phyloP scores from a whole-genome alignment of 1,140 invertebrate genomes.

The Drosophila rufa region DNA sequence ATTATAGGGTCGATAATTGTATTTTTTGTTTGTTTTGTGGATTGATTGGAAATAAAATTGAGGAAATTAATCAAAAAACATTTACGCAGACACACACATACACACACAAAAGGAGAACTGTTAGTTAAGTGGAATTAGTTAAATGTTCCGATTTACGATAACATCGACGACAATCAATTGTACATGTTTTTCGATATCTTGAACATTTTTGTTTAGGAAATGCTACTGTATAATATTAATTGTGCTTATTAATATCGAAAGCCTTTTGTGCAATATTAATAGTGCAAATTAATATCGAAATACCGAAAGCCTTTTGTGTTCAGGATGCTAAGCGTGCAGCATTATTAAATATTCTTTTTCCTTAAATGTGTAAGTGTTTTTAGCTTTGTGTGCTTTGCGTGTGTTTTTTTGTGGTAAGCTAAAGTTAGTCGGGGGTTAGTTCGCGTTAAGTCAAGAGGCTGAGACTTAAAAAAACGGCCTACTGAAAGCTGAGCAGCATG shows the following conservation, averaged over 20 bases:
- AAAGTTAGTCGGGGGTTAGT: conserved; percentile 13
- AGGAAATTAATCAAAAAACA: conserved; percentile 4
- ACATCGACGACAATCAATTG: conserved; percentile 11
- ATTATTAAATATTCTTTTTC: not conserved
- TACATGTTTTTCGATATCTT: not conserved
- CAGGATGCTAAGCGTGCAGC: conserved; percentile 30
- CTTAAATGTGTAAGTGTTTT: conserved; percentile 1
- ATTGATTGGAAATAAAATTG: conserved; percentile 7
- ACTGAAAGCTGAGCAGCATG: conserved; percentile 51
- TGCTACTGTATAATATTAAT: conserved; percentile 19
- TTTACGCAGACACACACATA: conserved; percentile 39
- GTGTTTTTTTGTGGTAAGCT: conserved; percentile 14
- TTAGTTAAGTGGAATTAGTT: conserved; percentile 20
- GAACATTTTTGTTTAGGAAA: conserved; percentile 1
- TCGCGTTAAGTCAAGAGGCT: not conserved
- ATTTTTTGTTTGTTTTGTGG: not conserved
- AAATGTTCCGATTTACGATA: conserved; percentile 6
- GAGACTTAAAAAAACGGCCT: not conserved
- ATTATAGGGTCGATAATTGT: conserved; percentile 18
- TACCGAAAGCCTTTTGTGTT: conserved; percentile 25
- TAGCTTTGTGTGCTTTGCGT: conserved; percentile 10
- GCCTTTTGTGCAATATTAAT: conserved; percentile 14
- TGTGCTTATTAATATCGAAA: conserved; percentile 8
- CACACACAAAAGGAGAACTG: conserved; percentile 30
- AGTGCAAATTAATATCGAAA: conserved; percentile 18